A percentile compares a stretch with the other conserved stretches of the same genome.
These are phyloP conservation scores for Lydus trimaculatus DNA, from an alignment of 2,888 invertebrate species.

Conservation along the genomic window DNA sequence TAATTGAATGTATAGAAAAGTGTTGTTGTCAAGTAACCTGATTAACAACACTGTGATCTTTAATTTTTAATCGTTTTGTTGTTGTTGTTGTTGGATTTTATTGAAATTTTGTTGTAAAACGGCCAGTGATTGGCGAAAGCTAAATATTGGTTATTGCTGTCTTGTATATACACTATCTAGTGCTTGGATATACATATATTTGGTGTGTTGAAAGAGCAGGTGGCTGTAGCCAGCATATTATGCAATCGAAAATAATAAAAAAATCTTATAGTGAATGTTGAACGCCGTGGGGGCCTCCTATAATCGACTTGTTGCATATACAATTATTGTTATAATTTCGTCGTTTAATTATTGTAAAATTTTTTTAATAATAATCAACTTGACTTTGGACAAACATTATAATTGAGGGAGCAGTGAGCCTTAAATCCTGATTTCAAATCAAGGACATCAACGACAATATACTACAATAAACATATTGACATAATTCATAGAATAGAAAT, in stretches of 20 bases:
- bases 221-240: conserved; percentile 37
- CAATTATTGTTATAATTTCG: neutral
- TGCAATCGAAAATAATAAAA: conserved; percentile 31
- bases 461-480: too few species aligned
- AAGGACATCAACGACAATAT: neutral
- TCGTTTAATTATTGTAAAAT: neutral
- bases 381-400: neutral
- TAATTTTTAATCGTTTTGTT: neutral
- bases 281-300: conserved; percentile 34
- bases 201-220: conserved; percentile 39
- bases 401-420: conserved; percentile 6
- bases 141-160: conserved; percentile 33
- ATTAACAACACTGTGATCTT: conserved; percentile 6
- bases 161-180: neutral
- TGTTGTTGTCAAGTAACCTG: conserved; percentile 21
- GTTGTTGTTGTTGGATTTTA: conserved; percentile 16
- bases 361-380: conserved; percentile 1
- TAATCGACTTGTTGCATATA: neutral
- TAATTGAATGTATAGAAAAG: neutral
- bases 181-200: neutral
- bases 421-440: neutral
- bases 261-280: conserved; percentile 37
- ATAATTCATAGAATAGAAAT: neutral
- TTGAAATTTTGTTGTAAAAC: conserved; percentile 29
- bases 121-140: conserved; percentile 43